phyloP scores from a whole-genome alignment of 2,888 invertebrate genomes.

The Drosophila mayaguana region DNA sequence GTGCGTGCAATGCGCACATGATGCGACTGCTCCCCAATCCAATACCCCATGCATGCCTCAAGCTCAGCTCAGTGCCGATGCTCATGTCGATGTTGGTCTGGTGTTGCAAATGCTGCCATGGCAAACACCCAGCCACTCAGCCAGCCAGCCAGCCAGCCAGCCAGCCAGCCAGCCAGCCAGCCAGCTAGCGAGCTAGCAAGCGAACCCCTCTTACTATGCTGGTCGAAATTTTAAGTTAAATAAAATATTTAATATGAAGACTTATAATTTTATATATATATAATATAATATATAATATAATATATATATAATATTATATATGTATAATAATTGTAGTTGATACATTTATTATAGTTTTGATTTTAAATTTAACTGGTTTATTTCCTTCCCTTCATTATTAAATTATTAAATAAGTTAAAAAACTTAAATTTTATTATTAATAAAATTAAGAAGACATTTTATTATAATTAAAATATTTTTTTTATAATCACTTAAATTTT shows the following conservation, averaged over 20 bases:
- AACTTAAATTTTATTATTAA: no score
- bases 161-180: no score
- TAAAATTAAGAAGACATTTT: no score
- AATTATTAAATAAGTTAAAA: no score
- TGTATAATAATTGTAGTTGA: no score
- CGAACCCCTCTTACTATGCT: constrained; percentile 54
- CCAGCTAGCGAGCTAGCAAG: constrained; percentile 27
- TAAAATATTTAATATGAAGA: not conserved
- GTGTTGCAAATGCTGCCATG: constrained; percentile 75
- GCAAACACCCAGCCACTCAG: constrained; percentile 69
- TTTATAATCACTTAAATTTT: no score
- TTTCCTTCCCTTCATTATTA: no score
- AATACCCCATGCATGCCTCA: constrained; percentile 59
- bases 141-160: constrained; percentile 19
- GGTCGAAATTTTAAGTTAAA: constrained; percentile 2
- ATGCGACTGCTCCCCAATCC: constrained; percentile 69
- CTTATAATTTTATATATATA: not conserved
- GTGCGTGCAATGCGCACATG: constrained; percentile 79
- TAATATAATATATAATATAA: no score
- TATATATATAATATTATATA: no score
- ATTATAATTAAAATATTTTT: no score
- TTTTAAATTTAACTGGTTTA: no score
- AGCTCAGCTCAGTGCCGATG: constrained; percentile 46
- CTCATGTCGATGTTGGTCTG: constrained; percentile 67
- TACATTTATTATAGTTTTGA: no score